A percentile compares a stretch with the other conserved stretches of the same genome.
These are phyloP conservation scores for Anastatus disparis DNA, from an alignment of 1,140 invertebrate species.

Conservation along the genomic window DNA sequence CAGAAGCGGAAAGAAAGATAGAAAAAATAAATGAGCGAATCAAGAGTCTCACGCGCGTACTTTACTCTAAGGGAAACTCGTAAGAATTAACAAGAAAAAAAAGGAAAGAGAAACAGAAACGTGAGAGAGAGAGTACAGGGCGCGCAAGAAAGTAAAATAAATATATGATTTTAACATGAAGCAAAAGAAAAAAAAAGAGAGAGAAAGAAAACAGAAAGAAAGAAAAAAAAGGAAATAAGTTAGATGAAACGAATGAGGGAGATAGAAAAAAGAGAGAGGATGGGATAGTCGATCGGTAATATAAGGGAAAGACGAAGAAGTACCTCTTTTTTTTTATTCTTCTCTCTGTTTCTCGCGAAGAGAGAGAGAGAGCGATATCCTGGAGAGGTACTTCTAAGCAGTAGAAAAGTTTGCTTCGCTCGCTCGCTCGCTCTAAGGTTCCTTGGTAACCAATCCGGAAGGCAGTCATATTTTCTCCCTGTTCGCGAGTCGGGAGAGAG, in stretches of 20 bases:
- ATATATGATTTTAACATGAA: slow-evolving; percentile 28
- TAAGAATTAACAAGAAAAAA: slow-evolving; percentile 27
- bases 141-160: slow-evolving; percentile 28
- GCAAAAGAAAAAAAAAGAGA: too few species aligned
- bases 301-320: background rate
- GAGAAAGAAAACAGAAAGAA: too few species aligned
- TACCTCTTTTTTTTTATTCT: background rate
- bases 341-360: slow-evolving; percentile 28
- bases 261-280: too few species aligned
- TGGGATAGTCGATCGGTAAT: background rate
- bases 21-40: background rate
- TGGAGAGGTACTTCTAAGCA: too few species aligned
- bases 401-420: slow-evolving; percentile 45
- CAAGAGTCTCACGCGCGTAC: background rate
- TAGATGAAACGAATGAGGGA: background rate
- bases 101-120: too few species aligned
- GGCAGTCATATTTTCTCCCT: slow-evolving; percentile 53
- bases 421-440: too few species aligned
- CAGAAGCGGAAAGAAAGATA: too few species aligned
- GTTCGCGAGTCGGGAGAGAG: slow-evolving; percentile 54
- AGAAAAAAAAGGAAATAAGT: too few species aligned
- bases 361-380: too few species aligned
- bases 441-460: slow-evolving; percentile 52
- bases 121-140: too few species aligned
- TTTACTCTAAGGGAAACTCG: too few species aligned